phyloP scores from a whole-genome alignment of 2,888 invertebrate species.

The Falcaria lacertinaria region DNA sequence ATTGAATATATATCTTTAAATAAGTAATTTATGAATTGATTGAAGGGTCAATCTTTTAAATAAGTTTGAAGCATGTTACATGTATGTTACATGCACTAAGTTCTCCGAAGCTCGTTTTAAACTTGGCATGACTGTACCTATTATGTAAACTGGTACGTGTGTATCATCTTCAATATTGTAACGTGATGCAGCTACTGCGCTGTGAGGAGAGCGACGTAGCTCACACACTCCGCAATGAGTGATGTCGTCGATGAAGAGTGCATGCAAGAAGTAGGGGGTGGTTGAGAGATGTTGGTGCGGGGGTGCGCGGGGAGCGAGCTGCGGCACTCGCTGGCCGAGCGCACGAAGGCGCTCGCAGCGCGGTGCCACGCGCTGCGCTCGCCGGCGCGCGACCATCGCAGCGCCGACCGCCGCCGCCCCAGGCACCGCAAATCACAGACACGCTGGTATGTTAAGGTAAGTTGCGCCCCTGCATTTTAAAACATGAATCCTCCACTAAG shows the following conservation, averaged over 20 bases:
- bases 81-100: no score
- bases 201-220: conserved; percentile 7
- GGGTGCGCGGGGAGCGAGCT: conserved; percentile 70
- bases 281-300: conserved; percentile 68
- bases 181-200: conserved; percentile 2
- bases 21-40: no score
- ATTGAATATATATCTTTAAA: no score
- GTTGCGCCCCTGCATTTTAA: conserved; percentile 31
- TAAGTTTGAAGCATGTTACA: no score
- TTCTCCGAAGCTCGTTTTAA: not conserved
- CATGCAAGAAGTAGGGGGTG: conserved; percentile 37
- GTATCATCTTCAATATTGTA: not conserved
- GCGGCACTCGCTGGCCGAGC: conserved; percentile 72
- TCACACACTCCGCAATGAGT: conserved; percentile 27
- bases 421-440: conserved; percentile 78
- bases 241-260: conserved; percentile 26
- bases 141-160: not conserved
- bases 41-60: no score
- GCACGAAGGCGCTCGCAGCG: conserved; percentile 73
- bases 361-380: conserved; percentile 70
- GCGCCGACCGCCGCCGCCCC: conserved; percentile 56
- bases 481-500: no score
- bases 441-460: conserved; percentile 88
- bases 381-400: conserved; percentile 51
- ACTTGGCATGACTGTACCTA: conserved; percentile 25